Conservation (phyloP, 2,888 invertebrate genomes). For the Sipunculus nudus region DNA sequence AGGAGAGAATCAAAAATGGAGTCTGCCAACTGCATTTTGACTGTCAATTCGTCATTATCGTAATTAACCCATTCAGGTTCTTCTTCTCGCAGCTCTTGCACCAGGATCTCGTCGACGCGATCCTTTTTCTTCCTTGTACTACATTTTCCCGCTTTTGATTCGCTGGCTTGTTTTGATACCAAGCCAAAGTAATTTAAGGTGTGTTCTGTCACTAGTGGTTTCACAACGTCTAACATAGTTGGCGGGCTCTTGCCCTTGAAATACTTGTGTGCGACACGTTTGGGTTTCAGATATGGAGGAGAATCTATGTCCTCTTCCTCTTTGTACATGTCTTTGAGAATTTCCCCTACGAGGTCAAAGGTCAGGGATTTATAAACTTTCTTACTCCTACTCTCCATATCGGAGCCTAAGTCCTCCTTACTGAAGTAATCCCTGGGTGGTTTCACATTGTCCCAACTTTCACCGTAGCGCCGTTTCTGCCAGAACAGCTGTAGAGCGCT, state of each 20-base stretch:
- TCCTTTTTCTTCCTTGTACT: conserved; percentile 68
- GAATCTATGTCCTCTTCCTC: conserved; percentile 53
- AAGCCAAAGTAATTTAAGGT: conserved; percentile 53
- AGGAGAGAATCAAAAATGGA: conserved; percentile 72
- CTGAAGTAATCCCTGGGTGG: conserved; percentile 46
- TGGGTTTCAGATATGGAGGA: conserved; percentile 71
- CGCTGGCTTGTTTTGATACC: conserved; percentile 33
- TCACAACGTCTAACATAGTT: conserved; percentile 49
- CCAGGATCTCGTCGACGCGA: conserved; percentile 77
- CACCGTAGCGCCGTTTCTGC: conserved; percentile 50
- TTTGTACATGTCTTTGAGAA: conserved; percentile 60
- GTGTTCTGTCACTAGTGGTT: conserved; percentile 53
- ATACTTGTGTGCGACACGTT: conserved; percentile 46
- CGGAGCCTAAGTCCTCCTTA: conserved; percentile 34
- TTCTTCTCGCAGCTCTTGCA: conserved; percentile 77
- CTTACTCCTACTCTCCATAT: conserved; percentile 49
- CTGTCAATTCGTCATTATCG: conserved; percentile 76
- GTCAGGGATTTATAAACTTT: conserved; percentile 59
- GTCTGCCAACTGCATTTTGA: conserved; percentile 72
- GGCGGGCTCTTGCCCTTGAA: conserved; percentile 49
- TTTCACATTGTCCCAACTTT: conserved; percentile 46
- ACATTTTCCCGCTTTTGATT: conserved; percentile 49
- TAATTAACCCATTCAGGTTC: conserved; percentile 80
- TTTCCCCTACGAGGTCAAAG: conserved; percentile 63
- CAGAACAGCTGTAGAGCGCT: conserved; percentile 58